Evolutionary conservation across 1,140 invertebrate species (phyloP), one percentile per base, ranked within the genome.

Genomic region (Gryon sp.): DNA sequence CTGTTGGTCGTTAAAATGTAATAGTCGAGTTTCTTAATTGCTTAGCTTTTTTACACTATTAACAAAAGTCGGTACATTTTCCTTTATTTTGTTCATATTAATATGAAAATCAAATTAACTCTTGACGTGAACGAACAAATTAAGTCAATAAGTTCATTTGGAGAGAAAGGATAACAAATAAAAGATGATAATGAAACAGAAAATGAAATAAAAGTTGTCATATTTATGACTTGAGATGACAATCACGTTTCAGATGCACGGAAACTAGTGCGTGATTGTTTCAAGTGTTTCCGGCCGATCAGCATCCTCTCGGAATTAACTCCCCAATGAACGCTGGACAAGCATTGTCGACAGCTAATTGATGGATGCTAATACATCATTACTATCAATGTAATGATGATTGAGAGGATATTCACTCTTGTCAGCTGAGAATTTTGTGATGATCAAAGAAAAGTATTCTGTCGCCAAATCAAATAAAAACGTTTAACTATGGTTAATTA

Each of bases 331-430:
- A 75, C 73, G 59, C 59, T 74, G 76, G 52, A 80, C 79, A 76
- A 81, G 63, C 80, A 82, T 83, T 78, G 80, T 77, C 77, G 82
- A 82, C 82, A 84, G 80, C 76, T 77, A 82, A 83, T 85, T 82
- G 82, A 82, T 83, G 79, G 80, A 84, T 82, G 82, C 77, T 85
- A 84, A 85, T 85, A 77, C 80, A 79, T 82, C 82, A 84, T 84
- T 83, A 83, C 78, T 76, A 81, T 62, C 83, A 82, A 83, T 85
- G 81, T 84, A 84, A 83, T 83, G 80, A 83, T 84, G 82, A 85
- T 84, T 80, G 82, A 84, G 82, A 82, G 83, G 79, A 83, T 82
- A 80, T 83, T 50, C 75, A 63, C 68, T 78, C 75, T 55, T 36
- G 57, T 59, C 52, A 53, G 34, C 40, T 26, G 40, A 72, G 34